Percentiles rank a stretch among this genome's conserved stretches.
Conservation (phyloP, 2,113 vertebrate genomes). For the Lepidothrix coronata region DNA sequence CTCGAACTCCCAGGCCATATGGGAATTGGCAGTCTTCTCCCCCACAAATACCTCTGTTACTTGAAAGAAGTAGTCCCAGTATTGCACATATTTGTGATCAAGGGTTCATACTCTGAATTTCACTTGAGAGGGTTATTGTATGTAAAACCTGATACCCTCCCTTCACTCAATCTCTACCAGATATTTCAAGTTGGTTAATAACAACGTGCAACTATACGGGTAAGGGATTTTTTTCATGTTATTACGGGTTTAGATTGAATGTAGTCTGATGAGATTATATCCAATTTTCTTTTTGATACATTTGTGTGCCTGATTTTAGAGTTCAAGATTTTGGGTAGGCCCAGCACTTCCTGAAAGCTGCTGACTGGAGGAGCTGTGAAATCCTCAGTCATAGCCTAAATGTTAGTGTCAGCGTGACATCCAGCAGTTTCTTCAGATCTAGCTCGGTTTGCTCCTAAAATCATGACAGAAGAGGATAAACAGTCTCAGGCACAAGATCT, state of each 20-base stretch:
- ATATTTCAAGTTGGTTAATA: neutral
- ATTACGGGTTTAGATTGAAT: neutral
- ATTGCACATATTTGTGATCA: neutral
- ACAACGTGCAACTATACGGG: neutral
- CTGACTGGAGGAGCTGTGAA: neutral
- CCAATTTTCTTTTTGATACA: neutral
- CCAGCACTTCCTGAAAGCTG: neutral
- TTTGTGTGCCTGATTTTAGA: neutral
- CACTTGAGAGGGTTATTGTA: neutral
- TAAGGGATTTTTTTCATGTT: neutral
- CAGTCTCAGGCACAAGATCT: neutral
- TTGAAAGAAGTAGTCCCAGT: neutral
- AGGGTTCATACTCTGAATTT: slow-evolving; percentile 22
- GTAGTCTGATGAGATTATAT: neutral
- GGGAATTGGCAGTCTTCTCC: neutral
- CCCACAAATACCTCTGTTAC: neutral
- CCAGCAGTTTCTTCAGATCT: neutral
- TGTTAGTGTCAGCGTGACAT: neutral
- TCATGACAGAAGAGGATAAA: neutral
- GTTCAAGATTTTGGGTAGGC: neutral
- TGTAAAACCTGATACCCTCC: neutral
- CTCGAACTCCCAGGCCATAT: neutral
- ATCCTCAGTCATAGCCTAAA: neutral
- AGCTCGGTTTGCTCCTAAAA: neutral
- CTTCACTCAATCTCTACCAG: neutral